These are phyloP conservation scores for Spodoptera littoralis DNA, from an alignment of 2,888 invertebrate species.

Conservation along the genomic window DNA sequence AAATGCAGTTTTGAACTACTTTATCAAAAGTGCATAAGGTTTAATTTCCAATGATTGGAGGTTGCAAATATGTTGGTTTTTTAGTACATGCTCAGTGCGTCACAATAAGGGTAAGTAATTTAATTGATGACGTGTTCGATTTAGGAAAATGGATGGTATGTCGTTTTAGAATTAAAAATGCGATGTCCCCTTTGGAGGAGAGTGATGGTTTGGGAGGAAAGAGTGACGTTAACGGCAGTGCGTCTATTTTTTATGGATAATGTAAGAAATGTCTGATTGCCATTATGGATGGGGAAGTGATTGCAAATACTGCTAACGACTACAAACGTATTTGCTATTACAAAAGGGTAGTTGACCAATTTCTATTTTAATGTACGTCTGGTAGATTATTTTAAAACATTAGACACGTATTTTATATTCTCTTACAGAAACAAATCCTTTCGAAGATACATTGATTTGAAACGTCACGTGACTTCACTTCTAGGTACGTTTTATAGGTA, in stretches of 20 bases:
- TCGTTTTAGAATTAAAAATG: constrained; percentile 68
- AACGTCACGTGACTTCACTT: too few relatives aligned
- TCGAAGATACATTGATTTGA: too few relatives aligned
- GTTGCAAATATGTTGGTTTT: constrained; percentile 4
- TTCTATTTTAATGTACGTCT: too few relatives aligned
- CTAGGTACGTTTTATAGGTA: too few relatives aligned
- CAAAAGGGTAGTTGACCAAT: too few relatives aligned
- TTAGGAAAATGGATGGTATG: constrained; percentile 79
- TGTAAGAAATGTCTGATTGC: background rate
- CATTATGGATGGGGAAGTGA: too few relatives aligned
- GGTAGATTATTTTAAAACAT: too few relatives aligned
- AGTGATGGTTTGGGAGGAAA: constrained; percentile 22
- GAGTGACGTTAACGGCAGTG: constrained; percentile 9
- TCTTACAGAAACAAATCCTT: too few relatives aligned
- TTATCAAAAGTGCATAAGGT: background rate
- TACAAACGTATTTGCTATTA: too few relatives aligned
- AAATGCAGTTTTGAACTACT: background rate
- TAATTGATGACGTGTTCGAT: constrained; percentile 87
- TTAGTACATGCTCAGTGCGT: constrained; percentile 60
- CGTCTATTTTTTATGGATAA: constrained; percentile 8
- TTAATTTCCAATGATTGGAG: constrained; percentile 11
- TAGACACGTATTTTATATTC: too few relatives aligned
- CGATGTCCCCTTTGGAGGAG: constrained; percentile 37
- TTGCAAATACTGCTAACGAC: too few relatives aligned
- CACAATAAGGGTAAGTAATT: constrained; percentile 84